These are phyloP conservation scores for Coregonus clupeaformis DNA, from an alignment of 2,113 vertebrate species.

Conservation along the genomic window DNA sequence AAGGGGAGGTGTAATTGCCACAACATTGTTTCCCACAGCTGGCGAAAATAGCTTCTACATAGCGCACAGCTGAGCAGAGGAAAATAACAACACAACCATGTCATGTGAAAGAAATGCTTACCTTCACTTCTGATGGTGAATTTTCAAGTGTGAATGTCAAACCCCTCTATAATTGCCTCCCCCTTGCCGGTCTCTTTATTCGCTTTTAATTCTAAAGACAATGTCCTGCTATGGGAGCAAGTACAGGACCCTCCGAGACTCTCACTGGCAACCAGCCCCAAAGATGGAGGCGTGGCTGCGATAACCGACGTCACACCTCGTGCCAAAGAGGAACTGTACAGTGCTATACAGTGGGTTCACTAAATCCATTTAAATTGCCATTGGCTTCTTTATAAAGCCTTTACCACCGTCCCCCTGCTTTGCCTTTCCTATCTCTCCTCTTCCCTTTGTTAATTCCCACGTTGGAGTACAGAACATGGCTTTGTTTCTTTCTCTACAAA, in stretches of 20 bases:
- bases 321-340: slow-evolving; percentile 25
- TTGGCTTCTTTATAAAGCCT: slow-evolving; percentile 6
- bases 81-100: slow-evolving; percentile 16
- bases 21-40: slow-evolving; percentile 24
- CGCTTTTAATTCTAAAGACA: slow-evolving; percentile 27
- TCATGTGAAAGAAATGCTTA: slow-evolving; percentile 50
- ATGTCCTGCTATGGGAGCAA: slow-evolving; percentile 56
- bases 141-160: slow-evolving; percentile 45
- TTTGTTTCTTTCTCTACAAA: slow-evolving; percentile 10
- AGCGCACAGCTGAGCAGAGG: not conserved
- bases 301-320: slow-evolving; percentile 57
- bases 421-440: not conserved
- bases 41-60: slow-evolving; percentile 18
- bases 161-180: slow-evolving; percentile 20
- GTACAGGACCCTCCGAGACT: slow-evolving; percentile 62
- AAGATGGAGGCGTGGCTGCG: slow-evolving; percentile 62
- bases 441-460: slow-evolving; percentile 11
- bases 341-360: slow-evolving; percentile 18
- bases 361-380: slow-evolving; percentile 32
- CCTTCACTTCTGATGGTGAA: slow-evolving; percentile 60
- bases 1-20: not conserved
- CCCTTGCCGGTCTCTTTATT: slow-evolving; percentile 34
- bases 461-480: not conserved
- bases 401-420: not conserved
- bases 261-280: slow-evolving; percentile 49